A percentile compares a stretch with the other conserved stretches of the same genome.
Evolutionary conservation across 2,113 vertebrate genomes (phyloP).

Genomic region (Zootoca vivipara): DNA sequence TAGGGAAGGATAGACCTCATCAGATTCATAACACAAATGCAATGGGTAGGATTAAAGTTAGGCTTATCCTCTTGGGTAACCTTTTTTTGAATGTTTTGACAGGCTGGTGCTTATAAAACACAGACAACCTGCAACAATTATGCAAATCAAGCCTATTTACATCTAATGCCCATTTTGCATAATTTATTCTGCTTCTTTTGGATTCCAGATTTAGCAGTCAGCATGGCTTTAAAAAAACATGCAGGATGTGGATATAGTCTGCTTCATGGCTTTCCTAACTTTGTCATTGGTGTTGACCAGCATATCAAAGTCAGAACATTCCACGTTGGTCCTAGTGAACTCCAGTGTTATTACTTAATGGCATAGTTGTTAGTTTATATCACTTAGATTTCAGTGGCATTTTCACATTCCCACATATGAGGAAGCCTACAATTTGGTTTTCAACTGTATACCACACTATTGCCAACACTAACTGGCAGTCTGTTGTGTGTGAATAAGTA

Average conservation of each 20-base stretch:
- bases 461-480: no score
- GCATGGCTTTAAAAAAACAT: not conserved
- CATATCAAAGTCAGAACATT: not conserved
- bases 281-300: not conserved
- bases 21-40: constrained; percentile 59
- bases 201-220: not conserved
- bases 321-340: not conserved
- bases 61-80: constrained; percentile 20
- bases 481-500: no score
- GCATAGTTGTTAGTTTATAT: not conserved
- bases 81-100: constrained; percentile 1
- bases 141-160: constrained; percentile 5
- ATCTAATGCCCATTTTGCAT: not conserved
- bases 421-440: not conserved
- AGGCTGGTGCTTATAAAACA: constrained; percentile 12
- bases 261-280: not conserved
- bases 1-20: constrained; percentile 29
- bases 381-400: not conserved
- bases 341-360: not conserved
- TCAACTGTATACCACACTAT: not conserved
- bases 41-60: constrained; percentile 52
- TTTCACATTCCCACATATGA: not conserved
- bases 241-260: not conserved
- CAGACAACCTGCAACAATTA: not conserved
- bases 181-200: constrained; percentile 10